phyloP scores from a whole-genome alignment of 1,140 invertebrate genomes.

The Idris sp. region DNA sequence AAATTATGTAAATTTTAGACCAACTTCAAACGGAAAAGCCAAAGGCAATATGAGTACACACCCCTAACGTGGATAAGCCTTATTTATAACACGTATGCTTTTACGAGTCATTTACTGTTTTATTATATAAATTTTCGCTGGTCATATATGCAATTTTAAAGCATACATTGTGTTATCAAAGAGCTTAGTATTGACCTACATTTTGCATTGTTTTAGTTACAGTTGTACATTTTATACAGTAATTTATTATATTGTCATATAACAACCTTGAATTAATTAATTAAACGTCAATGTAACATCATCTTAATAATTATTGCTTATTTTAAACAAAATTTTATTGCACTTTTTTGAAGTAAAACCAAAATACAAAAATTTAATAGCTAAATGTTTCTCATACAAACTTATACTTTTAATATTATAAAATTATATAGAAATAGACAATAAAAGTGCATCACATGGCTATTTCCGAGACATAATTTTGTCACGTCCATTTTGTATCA shows the following conservation, averaged over 20 bases:
- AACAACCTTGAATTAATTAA: too few species aligned
- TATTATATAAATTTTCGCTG: conserved; percentile 23
- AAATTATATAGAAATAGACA: conserved; percentile 23
- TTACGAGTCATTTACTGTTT: conserved; percentile 35
- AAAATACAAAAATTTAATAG: conserved; percentile 1
- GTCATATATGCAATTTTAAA: not conserved
- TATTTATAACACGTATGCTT: conserved; percentile 52
- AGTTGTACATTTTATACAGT: too few species aligned
- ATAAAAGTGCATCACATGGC: conserved; percentile 17
- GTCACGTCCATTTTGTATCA: conserved; percentile 22
- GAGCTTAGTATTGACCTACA: too few species aligned
- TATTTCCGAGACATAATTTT: conserved; percentile 24
- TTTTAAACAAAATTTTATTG: too few species aligned
- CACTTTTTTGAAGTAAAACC: too few species aligned
- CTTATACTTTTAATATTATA: not conserved
- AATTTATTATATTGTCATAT: too few species aligned
- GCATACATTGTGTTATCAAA: not conserved
- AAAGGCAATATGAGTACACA: conserved; percentile 23
- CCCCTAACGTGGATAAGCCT: conserved; percentile 38
- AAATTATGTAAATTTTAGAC: conserved; percentile 63
- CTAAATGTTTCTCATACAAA: not conserved
- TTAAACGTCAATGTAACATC: too few species aligned
- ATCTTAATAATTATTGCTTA: too few species aligned
- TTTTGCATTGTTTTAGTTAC: too few species aligned
- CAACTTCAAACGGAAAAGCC: conserved; percentile 60